Evolutionary conservation across 1,140 invertebrate genomes (phyloP), one percentile per base, ranked within the genome.

Genomic region (Zaprionus inermis): DNA sequence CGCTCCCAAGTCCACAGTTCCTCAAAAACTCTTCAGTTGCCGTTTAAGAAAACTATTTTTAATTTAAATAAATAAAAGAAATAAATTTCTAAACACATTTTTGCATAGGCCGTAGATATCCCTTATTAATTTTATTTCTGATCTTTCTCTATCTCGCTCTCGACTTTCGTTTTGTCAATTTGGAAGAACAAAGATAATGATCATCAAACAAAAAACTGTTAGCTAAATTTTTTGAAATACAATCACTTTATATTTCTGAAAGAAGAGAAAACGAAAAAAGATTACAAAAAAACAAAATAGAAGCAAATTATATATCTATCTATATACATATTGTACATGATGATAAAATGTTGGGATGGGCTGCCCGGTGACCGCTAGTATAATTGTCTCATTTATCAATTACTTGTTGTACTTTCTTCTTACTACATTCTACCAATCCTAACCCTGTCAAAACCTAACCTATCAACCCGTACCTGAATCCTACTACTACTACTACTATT

Each of bases 341-440:
- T 88, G 83, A 88, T 86, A 84, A 91, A 91, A 92, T 92, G 91
- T 92, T 92, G 91, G 91, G 91, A 92, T 92, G 91, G 91, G 91
- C 91, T 92, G 91, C 91, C 91, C 91, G 91, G 90, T 92, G 91
- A 92, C 91, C 91, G 91, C 91, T 92, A 91, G 88, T 90, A 90
- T 90, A 90, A 90, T 90, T 90, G 81, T 88, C 82, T 90, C 81
- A 91, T 90, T 91, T 89, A 88, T 88, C 84, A 89, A 89, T 89
- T 90, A 90, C 81, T 90, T 82, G 84, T 88, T 86, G 83, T 86
- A 86, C 83, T 86, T 86, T 86, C 83, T 86, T 86, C 84, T 86
- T 89, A 86, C 79, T 86, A 86, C 82, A 80, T 83, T 84, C 81
- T 83, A 79, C 80, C 80, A 83, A 80, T 84, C 77, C 81, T 85